Conservation (phyloP, 2,888 invertebrate genomes). For the Troilus luridus region DNA sequence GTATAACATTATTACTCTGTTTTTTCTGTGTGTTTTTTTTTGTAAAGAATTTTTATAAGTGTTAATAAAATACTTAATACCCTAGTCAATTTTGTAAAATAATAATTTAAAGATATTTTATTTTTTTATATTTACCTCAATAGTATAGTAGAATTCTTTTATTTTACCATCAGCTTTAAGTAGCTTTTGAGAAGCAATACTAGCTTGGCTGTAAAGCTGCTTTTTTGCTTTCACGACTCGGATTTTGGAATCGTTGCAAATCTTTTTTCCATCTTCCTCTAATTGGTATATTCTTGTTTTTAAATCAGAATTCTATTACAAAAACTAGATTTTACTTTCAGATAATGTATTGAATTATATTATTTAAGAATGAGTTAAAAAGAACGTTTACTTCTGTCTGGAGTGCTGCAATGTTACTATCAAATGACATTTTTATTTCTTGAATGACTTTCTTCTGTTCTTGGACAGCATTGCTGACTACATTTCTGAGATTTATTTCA, state of each 20-base stretch:
- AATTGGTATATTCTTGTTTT: constrained; percentile 43
- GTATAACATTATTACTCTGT: no score
- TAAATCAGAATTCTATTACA: constrained; percentile 42
- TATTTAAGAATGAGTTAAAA: background rate
- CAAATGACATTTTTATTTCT: constrained; percentile 47
- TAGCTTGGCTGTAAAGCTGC: constrained; percentile 29
- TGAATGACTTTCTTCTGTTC: constrained; percentile 22
- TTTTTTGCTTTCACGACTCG: constrained; percentile 51
- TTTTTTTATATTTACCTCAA: constrained; percentile 51
- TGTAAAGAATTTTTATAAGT: no score
- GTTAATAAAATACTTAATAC: no score
- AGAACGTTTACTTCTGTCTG: constrained; percentile 19
- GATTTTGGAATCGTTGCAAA: constrained; percentile 2
- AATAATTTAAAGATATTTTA: background rate
- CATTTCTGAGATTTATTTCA: constrained; percentile 13
- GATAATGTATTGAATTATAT: background rate
- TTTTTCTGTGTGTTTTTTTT: no score
- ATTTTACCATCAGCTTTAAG: constrained; percentile 54
- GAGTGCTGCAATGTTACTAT: constrained; percentile 29
- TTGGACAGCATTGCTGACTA: constrained; percentile 1
- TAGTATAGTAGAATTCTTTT: constrained; percentile 55
- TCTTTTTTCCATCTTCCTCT: constrained; percentile 44
- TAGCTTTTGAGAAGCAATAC: constrained; percentile 49
- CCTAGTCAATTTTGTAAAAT: no score
- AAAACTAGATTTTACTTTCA: background rate